Evolutionary conservation across 1,140 invertebrate species (phyloP).

Genomic region (Euwallacea similis): DNA sequence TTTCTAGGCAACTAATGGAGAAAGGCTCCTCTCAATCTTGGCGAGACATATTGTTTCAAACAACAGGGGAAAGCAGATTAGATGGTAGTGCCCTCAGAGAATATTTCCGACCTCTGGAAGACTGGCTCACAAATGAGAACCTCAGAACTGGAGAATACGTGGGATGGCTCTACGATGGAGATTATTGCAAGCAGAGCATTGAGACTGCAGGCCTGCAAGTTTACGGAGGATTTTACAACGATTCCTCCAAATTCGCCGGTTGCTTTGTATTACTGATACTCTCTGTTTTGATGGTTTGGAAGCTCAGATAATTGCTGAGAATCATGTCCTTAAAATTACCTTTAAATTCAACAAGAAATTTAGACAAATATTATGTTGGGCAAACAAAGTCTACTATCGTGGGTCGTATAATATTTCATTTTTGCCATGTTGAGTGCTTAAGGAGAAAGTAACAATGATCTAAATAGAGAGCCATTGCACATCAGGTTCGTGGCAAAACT

Average conservation of each 20-base stretch:
- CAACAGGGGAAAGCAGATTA: conserved; percentile 76
- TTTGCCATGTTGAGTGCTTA: too few relatives aligned
- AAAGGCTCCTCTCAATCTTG: conserved; percentile 84
- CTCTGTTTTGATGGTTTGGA: too few relatives aligned
- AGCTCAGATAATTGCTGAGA: too few relatives aligned
- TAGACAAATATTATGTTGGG: too few relatives aligned
- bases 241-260: not conserved
- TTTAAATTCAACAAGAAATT: too few relatives aligned
- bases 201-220: conserved; percentile 82
- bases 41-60: conserved; percentile 78
- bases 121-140: conserved; percentile 85
- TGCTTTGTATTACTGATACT: too few relatives aligned
- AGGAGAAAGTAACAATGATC: too few relatives aligned
- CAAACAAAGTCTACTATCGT: too few relatives aligned
- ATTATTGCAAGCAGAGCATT: conserved; percentile 84
- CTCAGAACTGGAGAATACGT: conserved; percentile 75
- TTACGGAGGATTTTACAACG: conserved; percentile 77
- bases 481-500: too few relatives aligned
- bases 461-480: too few relatives aligned
- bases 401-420: too few relatives aligned
- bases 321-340: too few relatives aligned
- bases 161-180: conserved; percentile 84
- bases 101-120: conserved; percentile 88
- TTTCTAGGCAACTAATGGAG: conserved; percentile 76
- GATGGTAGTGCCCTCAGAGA: conserved; percentile 84